Evolutionary conservation across 2,797 vertebrate genomes (phyloP), one percentile per base, ranked within the genome.

Genomic region (Pelodytes ibericus): DNA sequence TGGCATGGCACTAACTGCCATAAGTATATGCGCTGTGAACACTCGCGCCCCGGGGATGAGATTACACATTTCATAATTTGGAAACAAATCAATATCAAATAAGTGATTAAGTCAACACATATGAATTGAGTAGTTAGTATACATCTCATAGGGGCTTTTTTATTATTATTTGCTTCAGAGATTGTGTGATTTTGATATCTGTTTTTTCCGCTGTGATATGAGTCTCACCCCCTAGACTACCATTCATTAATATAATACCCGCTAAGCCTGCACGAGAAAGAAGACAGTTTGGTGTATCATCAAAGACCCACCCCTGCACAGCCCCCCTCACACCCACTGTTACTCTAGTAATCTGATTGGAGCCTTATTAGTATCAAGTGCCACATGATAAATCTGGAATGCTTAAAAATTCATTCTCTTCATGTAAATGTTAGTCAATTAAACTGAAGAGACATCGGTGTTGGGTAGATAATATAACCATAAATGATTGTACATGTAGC

Each of bases 61-160:
- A 62, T 33, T n/a, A 62, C 39, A 31, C 5, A 62, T 62, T 62
- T 39, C 60, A 62, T 62, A 62, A 62, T 62, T 62, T 62, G 18
- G 20, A 27, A 66, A 49, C 13, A 66, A 64, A 66, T 66, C 63
- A 66, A 66, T 66, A 66, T 16, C 27, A 66, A 66, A 27, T 7
- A n/a, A 22, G 26, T n/a, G 22, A 44, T 29, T 47, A 66, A 47
- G 15, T 66, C 49, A 66, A 66, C 63, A 29, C 8, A 44, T 29
- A 18, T 18, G 24, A 27, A 47, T 27, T n/a, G 25, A 27, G 33
- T 66, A n/a, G 39, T 26, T 66, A 44, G 24, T 64, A 66, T 29
- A 47, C 41, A 66, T 3, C 5, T 25, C 63, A 47, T 25, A 49
- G 25, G 13, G 25, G 11, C 18, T 47, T 47, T 27, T 18, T 65